Conservation (phyloP, 1,140 invertebrate species). For the Bombus superbus region DNA sequence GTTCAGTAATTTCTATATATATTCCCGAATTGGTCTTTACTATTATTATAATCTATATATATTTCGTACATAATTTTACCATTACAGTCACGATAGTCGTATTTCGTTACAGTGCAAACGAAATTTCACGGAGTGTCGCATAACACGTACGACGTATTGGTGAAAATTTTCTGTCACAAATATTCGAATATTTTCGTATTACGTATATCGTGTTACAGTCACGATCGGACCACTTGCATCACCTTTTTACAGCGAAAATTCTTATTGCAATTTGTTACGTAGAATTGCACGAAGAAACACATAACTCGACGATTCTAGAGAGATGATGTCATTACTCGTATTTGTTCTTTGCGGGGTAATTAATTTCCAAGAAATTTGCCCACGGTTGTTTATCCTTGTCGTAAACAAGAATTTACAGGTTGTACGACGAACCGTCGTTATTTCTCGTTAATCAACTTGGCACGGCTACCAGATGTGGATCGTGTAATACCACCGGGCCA, state of each 20-base stretch:
- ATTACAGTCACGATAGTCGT: no score
- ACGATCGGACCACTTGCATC: background rate
- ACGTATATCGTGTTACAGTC: background rate
- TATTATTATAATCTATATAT: no score
- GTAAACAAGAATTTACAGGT: constrained; percentile 22
- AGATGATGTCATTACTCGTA: background rate
- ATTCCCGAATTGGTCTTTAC: no score
- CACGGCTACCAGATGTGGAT: background rate
- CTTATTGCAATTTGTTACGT: background rate
- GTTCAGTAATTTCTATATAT: no score
- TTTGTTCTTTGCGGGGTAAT: background rate
- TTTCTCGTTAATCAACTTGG: no score
- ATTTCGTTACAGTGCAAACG: no score
- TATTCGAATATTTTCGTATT: background rate
- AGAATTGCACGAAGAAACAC: background rate
- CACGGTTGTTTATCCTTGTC: background rate
- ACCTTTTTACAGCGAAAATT: background rate
- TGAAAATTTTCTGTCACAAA: no score
- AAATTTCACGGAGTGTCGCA: no score
- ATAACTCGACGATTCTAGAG: background rate
- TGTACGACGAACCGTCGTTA: background rate
- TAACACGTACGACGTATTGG: no score
- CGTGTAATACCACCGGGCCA: constrained; percentile 13
- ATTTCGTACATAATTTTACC: no score
- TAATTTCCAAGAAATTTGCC: constrained; percentile 1